phyloP scores from a whole-genome alignment of 35 echinoderm and acorn worm genomes.

The Patiria miniata region DNA sequence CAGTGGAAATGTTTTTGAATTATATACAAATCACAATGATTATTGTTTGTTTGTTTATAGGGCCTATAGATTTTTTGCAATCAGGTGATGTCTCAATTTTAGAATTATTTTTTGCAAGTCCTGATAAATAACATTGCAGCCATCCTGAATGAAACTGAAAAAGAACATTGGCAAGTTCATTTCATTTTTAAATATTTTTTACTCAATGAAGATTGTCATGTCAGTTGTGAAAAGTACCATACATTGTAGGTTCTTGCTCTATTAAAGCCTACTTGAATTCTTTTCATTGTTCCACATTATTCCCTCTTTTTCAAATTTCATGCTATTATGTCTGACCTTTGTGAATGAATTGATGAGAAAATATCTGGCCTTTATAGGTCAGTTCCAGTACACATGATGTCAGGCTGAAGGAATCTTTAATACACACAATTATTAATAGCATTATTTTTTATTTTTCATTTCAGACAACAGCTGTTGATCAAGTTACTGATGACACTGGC shows the following conservation, averaged over 20 bases:
- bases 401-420: background rate
- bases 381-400: too few relatives aligned
- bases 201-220: background rate
- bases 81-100: background rate
- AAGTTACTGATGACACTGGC: background rate
- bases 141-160: slow-evolving; percentile 1
- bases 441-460: background rate
- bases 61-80: background rate
- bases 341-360: background rate
- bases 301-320: background rate
- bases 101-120: background rate
- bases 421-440: background rate
- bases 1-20: background rate
- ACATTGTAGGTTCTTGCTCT: background rate
- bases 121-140: background rate
- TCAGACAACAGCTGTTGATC: background rate
- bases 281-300: background rate
- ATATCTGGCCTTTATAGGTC: too few relatives aligned
- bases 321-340: background rate
- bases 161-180: background rate
- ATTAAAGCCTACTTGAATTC: background rate
- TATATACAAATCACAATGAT: background rate
- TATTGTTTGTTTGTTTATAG: background rate
- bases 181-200: background rate
- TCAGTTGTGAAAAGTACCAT: slow-evolving; percentile 1